These are phyloP conservation scores for Oceanodroma leucorhoa DNA, from an alignment of 2,797 vertebrate species.

Conservation along the genomic window DNA sequence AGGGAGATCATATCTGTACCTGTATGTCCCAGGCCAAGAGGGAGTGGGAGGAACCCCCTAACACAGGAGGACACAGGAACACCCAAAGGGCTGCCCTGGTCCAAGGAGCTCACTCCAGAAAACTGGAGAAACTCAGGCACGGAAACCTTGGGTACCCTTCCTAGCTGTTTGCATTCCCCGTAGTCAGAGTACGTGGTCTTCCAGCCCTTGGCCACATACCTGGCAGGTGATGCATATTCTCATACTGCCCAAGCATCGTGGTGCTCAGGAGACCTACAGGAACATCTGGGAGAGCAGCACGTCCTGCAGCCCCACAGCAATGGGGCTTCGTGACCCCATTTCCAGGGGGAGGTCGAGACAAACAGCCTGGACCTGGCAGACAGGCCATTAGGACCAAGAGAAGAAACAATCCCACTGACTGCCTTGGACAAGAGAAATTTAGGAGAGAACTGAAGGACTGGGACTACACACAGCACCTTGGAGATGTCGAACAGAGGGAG, in stretches of 20 bases:
- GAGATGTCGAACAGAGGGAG: background rate
- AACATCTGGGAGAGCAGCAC: background rate
- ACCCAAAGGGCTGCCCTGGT: background rate
- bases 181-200: rapidly evolving
- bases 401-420: background rate
- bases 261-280: background rate
- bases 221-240: rapidly evolving
- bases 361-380: background rate
- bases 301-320: background rate
- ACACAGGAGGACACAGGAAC: background rate
- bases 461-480: background rate
- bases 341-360: background rate
- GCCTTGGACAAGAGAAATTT: background rate
- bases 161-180: background rate
- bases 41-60: background rate
- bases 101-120: background rate
- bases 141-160: background rate
- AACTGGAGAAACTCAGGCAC: background rate
- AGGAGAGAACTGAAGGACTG: background rate
- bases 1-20: background rate
- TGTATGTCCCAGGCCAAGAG: background rate
- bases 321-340: rapidly evolving
- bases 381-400: background rate
- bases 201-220: rapidly evolving
- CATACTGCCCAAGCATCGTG: rapidly evolving